These are phyloP conservation scores for Xyliphius kryptos DNA, from an alignment of 2,113 vertebrate species.

Conservation along the genomic window DNA sequence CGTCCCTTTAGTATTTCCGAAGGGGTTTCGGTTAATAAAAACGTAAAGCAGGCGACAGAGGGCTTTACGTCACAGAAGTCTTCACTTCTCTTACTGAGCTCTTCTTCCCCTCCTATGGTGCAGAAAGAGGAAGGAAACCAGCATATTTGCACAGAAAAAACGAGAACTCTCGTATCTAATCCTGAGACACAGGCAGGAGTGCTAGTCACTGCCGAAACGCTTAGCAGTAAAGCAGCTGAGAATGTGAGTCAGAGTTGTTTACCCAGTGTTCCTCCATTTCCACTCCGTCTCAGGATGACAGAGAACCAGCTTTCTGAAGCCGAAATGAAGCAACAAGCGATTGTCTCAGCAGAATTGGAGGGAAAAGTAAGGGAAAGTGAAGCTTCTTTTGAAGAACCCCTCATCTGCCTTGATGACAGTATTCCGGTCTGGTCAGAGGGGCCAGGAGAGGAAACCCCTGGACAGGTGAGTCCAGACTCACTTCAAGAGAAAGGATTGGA, in stretches of 20 bases:
- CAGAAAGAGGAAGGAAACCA: slow-evolving; percentile 57
- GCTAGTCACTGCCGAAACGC: slow-evolving; percentile 20
- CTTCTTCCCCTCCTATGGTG: slow-evolving; percentile 16
- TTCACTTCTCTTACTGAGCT: slow-evolving; percentile 32
- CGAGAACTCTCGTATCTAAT: slow-evolving; percentile 17
- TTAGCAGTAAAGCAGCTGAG: slow-evolving; percentile 25
- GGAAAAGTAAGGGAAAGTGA: background rate
- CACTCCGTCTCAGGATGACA: slow-evolving; percentile 34
- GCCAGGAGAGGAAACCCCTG: background rate
- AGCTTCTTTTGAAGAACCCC: slow-evolving; percentile 17
- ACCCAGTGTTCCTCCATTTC: slow-evolving; percentile 35
- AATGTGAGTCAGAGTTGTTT: background rate
- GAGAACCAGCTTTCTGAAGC: slow-evolving; percentile 33
- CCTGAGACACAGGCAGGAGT: slow-evolving; percentile 38
- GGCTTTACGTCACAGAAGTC: slow-evolving; percentile 24
- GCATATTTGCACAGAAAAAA: slow-evolving; percentile 18
- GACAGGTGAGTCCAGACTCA: background rate
- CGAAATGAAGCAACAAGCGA: slow-evolving; percentile 6
- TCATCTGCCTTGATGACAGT: slow-evolving; percentile 41
- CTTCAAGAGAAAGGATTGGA: slow-evolving; percentile 20
- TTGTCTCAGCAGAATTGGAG: slow-evolving; percentile 4
- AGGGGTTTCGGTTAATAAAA: background rate
- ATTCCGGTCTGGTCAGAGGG: slow-evolving; percentile 13
- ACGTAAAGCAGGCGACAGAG: slow-evolving; percentile 41
- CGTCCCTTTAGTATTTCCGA: slow-evolving; percentile 50